Percentiles rank a stretch among this genome's conserved stretches.
Conservation (phyloP, 2,888 invertebrate species). For the Anticlea derivata region DNA sequence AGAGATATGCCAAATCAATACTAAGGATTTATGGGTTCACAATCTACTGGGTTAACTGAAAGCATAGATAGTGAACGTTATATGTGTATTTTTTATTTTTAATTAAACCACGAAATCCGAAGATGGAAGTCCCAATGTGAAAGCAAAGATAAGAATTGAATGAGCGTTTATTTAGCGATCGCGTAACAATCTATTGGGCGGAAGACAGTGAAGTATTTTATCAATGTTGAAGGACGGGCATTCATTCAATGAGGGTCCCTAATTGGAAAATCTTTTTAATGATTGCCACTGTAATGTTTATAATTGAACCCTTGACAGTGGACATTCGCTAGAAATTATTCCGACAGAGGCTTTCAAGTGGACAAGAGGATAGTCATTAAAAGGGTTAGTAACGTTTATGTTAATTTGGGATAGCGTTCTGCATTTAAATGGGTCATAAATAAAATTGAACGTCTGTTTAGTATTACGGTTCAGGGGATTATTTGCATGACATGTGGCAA, state of each 20-base stretch:
- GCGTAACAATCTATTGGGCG: slow-evolving; percentile 51
- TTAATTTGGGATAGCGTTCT: slow-evolving; percentile 32
- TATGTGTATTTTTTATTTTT: slow-evolving; percentile 37
- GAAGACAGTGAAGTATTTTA: slow-evolving; percentile 57
- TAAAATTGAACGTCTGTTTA: slow-evolving; percentile 29
- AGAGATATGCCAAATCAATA: slow-evolving; percentile 62
- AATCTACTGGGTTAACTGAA: slow-evolving; percentile 45
- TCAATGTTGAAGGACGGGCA: slow-evolving; percentile 54
- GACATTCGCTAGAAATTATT: slow-evolving; percentile 61
- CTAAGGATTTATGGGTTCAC: slow-evolving; percentile 58
- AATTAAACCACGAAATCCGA: slow-evolving; percentile 12
- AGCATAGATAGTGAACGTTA: slow-evolving; percentile 30
- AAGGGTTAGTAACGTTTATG: slow-evolving; percentile 42
- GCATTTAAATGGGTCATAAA: slow-evolving; percentile 36
- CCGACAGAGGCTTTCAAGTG: slow-evolving; percentile 46
- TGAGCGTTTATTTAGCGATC: slow-evolving; percentile 34
- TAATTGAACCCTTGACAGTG: slow-evolving; percentile 65
- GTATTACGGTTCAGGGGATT: slow-evolving; percentile 25
- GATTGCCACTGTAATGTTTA: slow-evolving; percentile 59
- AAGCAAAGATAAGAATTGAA: slow-evolving; percentile 34
- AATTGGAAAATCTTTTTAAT: slow-evolving; percentile 71
- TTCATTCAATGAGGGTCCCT: slow-evolving; percentile 65
- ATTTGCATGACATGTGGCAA: slow-evolving; percentile 27
- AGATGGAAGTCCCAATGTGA: slow-evolving; percentile 29
- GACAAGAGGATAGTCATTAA: slow-evolving; percentile 43